Conservation (phyloP, 2,888 invertebrate species). For the Zootermopsis nevadensis region DNA sequence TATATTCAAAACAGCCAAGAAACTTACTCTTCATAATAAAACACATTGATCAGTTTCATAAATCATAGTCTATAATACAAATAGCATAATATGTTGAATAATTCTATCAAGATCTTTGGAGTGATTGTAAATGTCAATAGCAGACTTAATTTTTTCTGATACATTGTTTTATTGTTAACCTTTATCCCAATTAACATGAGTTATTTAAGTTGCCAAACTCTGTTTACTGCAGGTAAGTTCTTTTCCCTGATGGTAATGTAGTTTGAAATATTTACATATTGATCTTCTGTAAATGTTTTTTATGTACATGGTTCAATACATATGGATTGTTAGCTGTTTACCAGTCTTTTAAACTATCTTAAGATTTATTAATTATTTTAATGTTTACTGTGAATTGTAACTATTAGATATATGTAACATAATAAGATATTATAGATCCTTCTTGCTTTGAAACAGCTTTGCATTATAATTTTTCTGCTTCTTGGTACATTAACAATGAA, state of each 20-base stretch:
- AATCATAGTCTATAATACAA: neutral
- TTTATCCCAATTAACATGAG: neutral
- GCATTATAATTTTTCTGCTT: neutral
- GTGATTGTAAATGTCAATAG: neutral
- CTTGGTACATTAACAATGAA: neutral
- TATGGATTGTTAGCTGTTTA: conserved; percentile 11
- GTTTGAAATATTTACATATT: neutral
- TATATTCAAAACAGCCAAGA: neutral
- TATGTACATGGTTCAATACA: neutral
- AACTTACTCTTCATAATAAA: neutral
- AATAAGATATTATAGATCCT: neutral
- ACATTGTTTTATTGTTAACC: neutral
- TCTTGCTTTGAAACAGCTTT: neutral
- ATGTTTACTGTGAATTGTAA: too few species aligned
- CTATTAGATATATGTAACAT: too few species aligned
- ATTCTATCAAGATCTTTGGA: neutral
- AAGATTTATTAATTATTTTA: too few species aligned
- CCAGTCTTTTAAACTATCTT: too few species aligned
- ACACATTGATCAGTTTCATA: neutral
- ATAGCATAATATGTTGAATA: neutral
- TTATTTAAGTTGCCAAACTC: conserved; percentile 14
- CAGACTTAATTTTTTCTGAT: neutral
- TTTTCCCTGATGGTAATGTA: neutral
- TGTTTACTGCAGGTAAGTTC: conserved; percentile 11
- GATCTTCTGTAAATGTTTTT: neutral